Base-by-base conservation (phyloP, 1,140 invertebrate species). In the Holotrichia oblita region DNA sequence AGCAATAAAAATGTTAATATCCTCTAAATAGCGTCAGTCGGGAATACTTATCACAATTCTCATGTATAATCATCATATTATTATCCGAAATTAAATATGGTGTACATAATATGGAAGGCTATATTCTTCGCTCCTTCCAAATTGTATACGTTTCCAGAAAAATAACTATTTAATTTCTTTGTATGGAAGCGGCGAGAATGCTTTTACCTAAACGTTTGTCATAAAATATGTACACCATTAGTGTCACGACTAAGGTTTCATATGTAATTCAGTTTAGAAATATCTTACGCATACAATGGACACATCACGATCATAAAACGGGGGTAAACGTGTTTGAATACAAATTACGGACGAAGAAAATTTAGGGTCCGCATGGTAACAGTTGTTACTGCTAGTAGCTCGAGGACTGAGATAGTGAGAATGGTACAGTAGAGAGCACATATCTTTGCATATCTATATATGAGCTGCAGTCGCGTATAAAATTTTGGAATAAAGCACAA, bases 291-390 rank as follows among this genome's bases (percentile, higher is more conserved):
- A 69, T 24, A 69, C 61, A 69, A 69, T 69, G 61, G 61, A 27
- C 12, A 22, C 14, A 69, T 69, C 61, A 69, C 61, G 61, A 69
- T 69, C 61, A 27, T 69, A 69, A 69, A 69, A 69, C 61, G 61
- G 22, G 61, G 61, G 61, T 69, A 69, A 69, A 34, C 61, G 12
- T 22, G 61, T 69, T 69, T 69, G 61, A 69, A 69, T 69, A 69
- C 61, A 69, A 69, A 69, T 69, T 69, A 69, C 61, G 61, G 61
- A 12, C 61, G 20, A 69, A 22, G 61, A 34, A 69, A 69, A 69
- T 69, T 69, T 69, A 69, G 61, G 61, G 61, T 27, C 61, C 61
- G 22, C 8, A 69, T 17, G 48, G 61, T 69, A 69, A 69, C 61
- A 69, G 61, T 69, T 69, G 20, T 64, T 20, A 17, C 22, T 69